phyloP scores from a whole-genome alignment of 1,140 invertebrate species.

The Ceratina calcarata region DNA sequence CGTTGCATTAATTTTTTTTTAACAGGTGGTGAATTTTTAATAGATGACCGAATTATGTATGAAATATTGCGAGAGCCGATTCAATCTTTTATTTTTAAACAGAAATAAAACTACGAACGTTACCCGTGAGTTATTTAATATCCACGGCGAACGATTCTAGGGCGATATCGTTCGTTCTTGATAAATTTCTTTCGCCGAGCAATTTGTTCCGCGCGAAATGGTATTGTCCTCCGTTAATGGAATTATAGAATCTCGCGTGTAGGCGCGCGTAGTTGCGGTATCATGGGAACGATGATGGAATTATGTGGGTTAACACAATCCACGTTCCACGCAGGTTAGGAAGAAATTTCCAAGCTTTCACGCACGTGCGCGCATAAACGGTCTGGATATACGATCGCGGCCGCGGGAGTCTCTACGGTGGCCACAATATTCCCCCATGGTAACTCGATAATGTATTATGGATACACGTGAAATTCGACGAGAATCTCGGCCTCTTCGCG shows the following conservation, averaged over 20 bases:
- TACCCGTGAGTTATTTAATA: no score
- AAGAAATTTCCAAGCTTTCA: slow-evolving; percentile 65
- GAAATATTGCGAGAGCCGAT: no score
- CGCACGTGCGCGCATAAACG: slow-evolving; percentile 44
- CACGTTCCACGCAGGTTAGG: slow-evolving; percentile 51
- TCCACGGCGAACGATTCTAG: no score
- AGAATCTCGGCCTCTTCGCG: slow-evolving; percentile 46
- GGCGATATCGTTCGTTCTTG: no score
- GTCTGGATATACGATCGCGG: slow-evolving; percentile 52
- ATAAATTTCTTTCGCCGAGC: no score
- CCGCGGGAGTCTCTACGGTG: slow-evolving; percentile 49
- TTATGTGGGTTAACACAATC: slow-evolving; percentile 65
- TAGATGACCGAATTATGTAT: no score
- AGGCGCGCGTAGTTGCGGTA: slow-evolving; percentile 52
- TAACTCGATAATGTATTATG: slow-evolving; percentile 68
- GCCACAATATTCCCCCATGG: slow-evolving; percentile 66
- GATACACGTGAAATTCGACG: slow-evolving; percentile 65
- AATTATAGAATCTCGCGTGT: slow-evolving; percentile 54
- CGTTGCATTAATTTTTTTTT: no score
- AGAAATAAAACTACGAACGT: no score
- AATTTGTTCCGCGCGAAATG: slow-evolving; percentile 21
- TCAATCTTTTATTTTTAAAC: no score
- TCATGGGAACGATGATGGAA: slow-evolving; percentile 61
- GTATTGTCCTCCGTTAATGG: slow-evolving; percentile 38
- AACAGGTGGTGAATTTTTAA: no score